A percentile compares a stretch with the other conserved stretches of the same genome.
These are phyloP conservation scores for Vulpes ferrilata DNA, from an alignment of 2,113 vertebrate species.

Conservation along the genomic window DNA sequence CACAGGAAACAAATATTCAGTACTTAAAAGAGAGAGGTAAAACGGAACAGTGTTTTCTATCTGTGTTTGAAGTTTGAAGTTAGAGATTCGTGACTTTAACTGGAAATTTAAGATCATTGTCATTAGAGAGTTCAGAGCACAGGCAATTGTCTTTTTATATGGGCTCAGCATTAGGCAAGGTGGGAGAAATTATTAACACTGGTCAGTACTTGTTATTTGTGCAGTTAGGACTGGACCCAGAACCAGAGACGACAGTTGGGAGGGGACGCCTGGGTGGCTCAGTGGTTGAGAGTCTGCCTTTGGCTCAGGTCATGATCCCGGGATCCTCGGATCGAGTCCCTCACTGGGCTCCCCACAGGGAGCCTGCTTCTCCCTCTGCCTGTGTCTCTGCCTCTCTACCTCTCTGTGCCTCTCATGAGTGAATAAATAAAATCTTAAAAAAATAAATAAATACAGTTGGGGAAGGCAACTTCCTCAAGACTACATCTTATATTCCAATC, in stretches of 20 bases:
- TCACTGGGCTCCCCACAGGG: no score
- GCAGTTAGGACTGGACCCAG: not conserved
- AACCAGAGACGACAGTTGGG: not conserved
- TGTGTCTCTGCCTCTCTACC: no score
- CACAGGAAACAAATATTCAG: not conserved
- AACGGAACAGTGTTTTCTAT: not conserved
- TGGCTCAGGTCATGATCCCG: no score
- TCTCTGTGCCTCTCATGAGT: no score
- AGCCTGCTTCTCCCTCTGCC: no score
- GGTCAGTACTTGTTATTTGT: not conserved
- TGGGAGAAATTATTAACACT: not conserved
- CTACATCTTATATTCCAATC: not conserved
- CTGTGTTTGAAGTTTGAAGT: not conserved
- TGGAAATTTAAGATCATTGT: not conserved
- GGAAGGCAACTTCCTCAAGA: not conserved
- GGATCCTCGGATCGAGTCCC: no score
- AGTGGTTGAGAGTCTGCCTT: no score
- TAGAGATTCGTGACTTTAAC: not conserved
- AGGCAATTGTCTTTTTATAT: not conserved
- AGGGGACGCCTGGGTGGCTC: no score
- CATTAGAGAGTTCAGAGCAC: not conserved
- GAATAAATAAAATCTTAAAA: no score
- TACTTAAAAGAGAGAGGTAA: not conserved
- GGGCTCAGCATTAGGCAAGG: not conserved
- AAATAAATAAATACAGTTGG: not conserved